Conservation (phyloP, 2,797 vertebrate genomes). For the Myripristis murdjan region DNA sequence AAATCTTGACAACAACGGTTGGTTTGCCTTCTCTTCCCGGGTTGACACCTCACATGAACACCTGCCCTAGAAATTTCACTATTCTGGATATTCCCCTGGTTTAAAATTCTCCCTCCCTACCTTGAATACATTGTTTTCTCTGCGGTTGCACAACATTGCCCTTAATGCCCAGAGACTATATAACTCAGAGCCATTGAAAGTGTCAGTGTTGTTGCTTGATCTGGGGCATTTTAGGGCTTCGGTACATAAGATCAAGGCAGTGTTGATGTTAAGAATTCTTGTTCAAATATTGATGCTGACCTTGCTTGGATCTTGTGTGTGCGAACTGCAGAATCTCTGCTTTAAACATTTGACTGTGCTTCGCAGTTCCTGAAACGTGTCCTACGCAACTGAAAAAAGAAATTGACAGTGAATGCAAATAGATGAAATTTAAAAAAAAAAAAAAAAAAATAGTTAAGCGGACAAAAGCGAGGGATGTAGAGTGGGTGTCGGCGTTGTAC, state of each 20-base stretch:
- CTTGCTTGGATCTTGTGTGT: constrained; percentile 52
- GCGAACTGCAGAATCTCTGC: constrained; percentile 52
- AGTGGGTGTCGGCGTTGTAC: constrained; percentile 67
- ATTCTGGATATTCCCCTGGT: constrained; percentile 25
- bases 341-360: constrained; percentile 59
- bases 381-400: constrained; percentile 24
- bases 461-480: constrained; percentile 65
- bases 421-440: constrained; percentile 61
- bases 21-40: constrained; percentile 51
- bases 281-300: constrained; percentile 77
- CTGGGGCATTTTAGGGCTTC: constrained; percentile 46
- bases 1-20: constrained; percentile 76
- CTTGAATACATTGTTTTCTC: constrained; percentile 27
- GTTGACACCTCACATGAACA: constrained; percentile 60
- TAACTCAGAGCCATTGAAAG: constrained; percentile 29
- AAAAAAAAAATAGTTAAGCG: constrained; percentile 56
- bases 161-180: constrained; percentile 36
- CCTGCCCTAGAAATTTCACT: constrained; percentile 48
- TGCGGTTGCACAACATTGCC: constrained; percentile 32
- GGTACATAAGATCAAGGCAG: constrained; percentile 52
- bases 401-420: constrained; percentile 60
- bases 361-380: constrained; percentile 44
- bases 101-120: constrained; percentile 30
- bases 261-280: constrained; percentile 58
- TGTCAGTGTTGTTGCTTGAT: constrained; percentile 52